Conservation (phyloP, 2,888 invertebrate genomes). For the Eilema depressum region DNA sequence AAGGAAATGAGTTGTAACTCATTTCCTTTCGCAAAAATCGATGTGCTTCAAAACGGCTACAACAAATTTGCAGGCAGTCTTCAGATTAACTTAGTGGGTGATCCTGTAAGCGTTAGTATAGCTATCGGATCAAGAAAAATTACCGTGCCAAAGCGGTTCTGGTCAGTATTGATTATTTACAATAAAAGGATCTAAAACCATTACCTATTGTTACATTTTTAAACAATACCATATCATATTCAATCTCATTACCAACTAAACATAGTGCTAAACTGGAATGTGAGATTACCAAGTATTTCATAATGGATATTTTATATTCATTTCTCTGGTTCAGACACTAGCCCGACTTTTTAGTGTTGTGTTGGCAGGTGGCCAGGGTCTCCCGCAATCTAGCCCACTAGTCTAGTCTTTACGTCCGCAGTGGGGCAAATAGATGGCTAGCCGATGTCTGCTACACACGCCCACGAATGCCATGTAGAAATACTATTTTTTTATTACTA, state of each 20-base stretch:
- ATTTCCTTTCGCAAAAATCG: too few relatives aligned
- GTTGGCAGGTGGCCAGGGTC: conserved; percentile 41
- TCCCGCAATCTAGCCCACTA: conserved; percentile 32
- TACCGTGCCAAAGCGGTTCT: too few relatives aligned
- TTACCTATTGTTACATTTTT: neutral
- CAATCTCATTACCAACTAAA: too few relatives aligned
- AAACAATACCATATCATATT: neutral
- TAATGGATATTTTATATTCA: conserved; percentile 4
- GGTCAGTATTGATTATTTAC: neutral
- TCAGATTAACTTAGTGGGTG: too few relatives aligned
- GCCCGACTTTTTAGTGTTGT: conserved; percentile 34
- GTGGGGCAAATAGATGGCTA: conserved; percentile 26
- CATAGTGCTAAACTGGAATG: conserved; percentile 7
- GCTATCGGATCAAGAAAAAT: too few relatives aligned
- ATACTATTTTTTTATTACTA: neutral
- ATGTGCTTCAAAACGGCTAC: too few relatives aligned
- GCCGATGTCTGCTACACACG: conserved; percentile 22
- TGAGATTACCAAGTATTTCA: conserved; percentile 8
- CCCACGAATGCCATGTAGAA: conserved; percentile 16
- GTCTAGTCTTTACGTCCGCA: conserved; percentile 34
- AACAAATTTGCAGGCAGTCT: too few relatives aligned
- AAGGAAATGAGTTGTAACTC: too few relatives aligned
- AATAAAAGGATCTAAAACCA: neutral
- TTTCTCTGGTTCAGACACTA: conserved; percentile 25
- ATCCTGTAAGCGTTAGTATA: too few relatives aligned